Evolutionary conservation across 1,140 invertebrate species (phyloP), one percentile per base, ranked within the genome.

Genomic region (Telenomus remus): DNA sequence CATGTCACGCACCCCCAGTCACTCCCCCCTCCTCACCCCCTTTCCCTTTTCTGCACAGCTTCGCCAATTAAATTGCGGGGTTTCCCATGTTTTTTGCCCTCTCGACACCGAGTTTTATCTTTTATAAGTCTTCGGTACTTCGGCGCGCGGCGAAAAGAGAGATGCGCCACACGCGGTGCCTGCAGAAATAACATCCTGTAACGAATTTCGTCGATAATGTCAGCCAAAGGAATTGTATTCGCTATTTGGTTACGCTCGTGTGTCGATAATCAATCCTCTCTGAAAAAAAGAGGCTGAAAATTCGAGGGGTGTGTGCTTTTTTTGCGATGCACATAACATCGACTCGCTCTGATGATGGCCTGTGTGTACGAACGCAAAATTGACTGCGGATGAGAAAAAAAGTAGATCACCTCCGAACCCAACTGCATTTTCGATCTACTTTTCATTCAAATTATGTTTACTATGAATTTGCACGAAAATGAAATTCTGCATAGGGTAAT

Each of bases 1-100:
- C 54, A 56, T 64, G 54, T 63, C 59, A 63, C 64, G 14, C 60
- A 47, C 61, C 54, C 56, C 69, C 19, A 6, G 3, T 9, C 3
- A 39, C 37, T 75, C 44, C 48, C 60, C 37, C 44, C 68, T 63
- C 76, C 15, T 34, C 53, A 61, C 27, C 48, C 47, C 43, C n/a
- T n/a, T n/a, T n/a, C n/a, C n/a, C n/a, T n/a, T n/a, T 47, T 43
- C n/a, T 27, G 6, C n/a, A 0, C 78, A 73, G 79, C 79, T 84
- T 83, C 76, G 78, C 80, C 81, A 80, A 86, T 86, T 82, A 84
- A 86, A 85, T 84, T 85, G 81, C 81, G 68, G 55, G 85, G 84
- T 81, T 86, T 86, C 84, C 63, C 66, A 63, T 76, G 4, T 43
- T 42, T 70, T 70, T 63, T 39, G 1, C 7, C n/a, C 54, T 37